Evolutionary conservation across 2,113 vertebrate species (phyloP).

Genomic region (Chaetodon trifascialis): DNA sequence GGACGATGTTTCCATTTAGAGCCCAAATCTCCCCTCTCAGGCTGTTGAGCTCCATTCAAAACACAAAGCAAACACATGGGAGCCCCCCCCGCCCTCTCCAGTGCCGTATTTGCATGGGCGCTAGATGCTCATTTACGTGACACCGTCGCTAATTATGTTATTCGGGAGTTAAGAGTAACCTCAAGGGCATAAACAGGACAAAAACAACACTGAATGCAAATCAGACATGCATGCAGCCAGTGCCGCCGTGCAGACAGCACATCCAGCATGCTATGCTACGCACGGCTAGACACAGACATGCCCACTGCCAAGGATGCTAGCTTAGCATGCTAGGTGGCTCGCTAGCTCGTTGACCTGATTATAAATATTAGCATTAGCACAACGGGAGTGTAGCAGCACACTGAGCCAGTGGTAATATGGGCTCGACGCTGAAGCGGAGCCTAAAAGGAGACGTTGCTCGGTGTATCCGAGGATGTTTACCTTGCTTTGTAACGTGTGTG

Average conservation of each 20-base stretch:
- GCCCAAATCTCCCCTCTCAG: background rate
- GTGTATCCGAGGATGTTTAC: slow-evolving; percentile 74
- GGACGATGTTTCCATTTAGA: background rate
- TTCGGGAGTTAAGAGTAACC: background rate
- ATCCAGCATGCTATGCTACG: slow-evolving; percentile 57
- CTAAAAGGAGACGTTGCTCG: slow-evolving; percentile 21
- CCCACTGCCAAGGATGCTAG: slow-evolving; percentile 58
- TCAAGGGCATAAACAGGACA: background rate
- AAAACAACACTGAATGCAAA: background rate
- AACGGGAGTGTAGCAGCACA: slow-evolving; percentile 25
- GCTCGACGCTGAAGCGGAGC: slow-evolving; percentile 14
- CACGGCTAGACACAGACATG: slow-evolving; percentile 62
- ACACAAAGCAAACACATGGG: slow-evolving; percentile 75
- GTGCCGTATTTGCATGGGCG: slow-evolving; percentile 5
- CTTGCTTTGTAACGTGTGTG: slow-evolving; percentile 78
- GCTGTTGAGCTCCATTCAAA: slow-evolving; percentile 65
- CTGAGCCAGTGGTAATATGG: slow-evolving; percentile 6
- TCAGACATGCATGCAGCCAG: background rate
- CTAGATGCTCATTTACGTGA: slow-evolving; percentile 18
- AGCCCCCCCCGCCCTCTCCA: slow-evolving; percentile 4
- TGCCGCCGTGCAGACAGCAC: slow-evolving; percentile 13
- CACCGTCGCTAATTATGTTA: slow-evolving; percentile 1
- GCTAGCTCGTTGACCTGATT: slow-evolving; percentile 50
- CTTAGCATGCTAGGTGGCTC: slow-evolving; percentile 70
- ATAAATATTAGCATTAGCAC: slow-evolving; percentile 65